Base-by-base conservation (phyloP, 2,113 vertebrate genomes). In the Puma concolor region DNA sequence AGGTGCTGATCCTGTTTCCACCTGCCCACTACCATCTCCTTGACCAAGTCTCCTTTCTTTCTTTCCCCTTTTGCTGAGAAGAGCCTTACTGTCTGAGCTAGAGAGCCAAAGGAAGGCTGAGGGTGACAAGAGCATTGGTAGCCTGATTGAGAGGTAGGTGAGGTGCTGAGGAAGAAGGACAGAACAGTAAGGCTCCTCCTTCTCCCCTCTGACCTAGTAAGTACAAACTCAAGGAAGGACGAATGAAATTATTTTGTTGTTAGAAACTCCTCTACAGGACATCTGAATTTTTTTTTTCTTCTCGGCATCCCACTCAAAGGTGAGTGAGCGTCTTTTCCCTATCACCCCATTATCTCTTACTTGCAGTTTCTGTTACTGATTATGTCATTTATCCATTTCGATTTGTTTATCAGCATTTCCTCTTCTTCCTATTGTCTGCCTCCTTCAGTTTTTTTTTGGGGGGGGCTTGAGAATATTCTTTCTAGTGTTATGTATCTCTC, bases 301-400 rank as follows among this genome's bases (percentile, higher is more conserved):
- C 25, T 29, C 52, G 29, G 7, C n/a, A 25, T 66, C 16, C 9
- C 4, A 41, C 10, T 5, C 25, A 76, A 44, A 96, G 66, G 93
- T 94, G 50, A 97, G 38, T n/a, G 29, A 93, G 12, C 11, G 7
- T 57, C 7, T 52, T 84, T 87, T 74, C 36, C 31, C 25, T 14
- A 21, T 60, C 2, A 60, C 6, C 16, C 4, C 5, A 11, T 57
- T 21, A 21, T 79, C 19, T 54, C 25, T 41, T 48, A 52, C 52
- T 36, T 52, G n/a, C 0, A 63, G n/a, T 21, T 85, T 48, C 48
- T 79, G 7, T 57, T 85, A 66, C 52, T 63, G 31, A 36, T 29
- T 87, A 7, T 4, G 6, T 74, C 15, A 44, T 54, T 48, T 93
- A 9, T 92, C 36, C 19, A 48, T 77, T 88, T 76, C 29, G 85